Evolutionary conservation across 2,113 vertebrate genomes (phyloP).

Genomic region (Chloropsis hardwickii): DNA sequence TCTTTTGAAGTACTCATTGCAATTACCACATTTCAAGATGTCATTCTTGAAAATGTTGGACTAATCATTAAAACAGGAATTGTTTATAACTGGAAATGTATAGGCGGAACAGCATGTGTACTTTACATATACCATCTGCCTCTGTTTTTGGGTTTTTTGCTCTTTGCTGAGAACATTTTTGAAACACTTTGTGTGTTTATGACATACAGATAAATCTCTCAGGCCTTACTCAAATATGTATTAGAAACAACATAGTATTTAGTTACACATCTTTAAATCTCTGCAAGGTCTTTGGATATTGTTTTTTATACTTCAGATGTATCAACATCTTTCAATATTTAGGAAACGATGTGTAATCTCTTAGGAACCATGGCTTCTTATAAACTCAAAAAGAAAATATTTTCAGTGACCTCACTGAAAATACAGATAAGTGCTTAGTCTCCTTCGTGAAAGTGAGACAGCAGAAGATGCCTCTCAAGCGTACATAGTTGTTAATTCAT

Average conservation of each 20-base stretch:
- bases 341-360: background rate
- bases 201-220: background rate
- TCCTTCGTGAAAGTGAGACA: background rate
- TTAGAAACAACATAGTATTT: background rate
- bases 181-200: background rate
- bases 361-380: background rate
- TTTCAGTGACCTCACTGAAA: background rate
- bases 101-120: background rate
- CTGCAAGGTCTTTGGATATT: background rate
- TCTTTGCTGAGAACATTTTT: background rate
- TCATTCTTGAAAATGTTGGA: background rate
- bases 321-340: background rate
- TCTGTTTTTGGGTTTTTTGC: background rate
- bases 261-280: background rate
- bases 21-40: conserved; percentile 6
- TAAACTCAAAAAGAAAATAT: background rate
- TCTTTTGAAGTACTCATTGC: background rate
- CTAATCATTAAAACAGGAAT: background rate
- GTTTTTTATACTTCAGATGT: background rate
- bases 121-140: background rate
- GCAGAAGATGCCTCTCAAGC: background rate
- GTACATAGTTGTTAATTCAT: background rate
- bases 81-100: background rate
- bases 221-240: background rate
- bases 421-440: background rate